phyloP scores from a whole-genome alignment of 2,113 vertebrate genomes.

The Triplophysa siluroides region DNA sequence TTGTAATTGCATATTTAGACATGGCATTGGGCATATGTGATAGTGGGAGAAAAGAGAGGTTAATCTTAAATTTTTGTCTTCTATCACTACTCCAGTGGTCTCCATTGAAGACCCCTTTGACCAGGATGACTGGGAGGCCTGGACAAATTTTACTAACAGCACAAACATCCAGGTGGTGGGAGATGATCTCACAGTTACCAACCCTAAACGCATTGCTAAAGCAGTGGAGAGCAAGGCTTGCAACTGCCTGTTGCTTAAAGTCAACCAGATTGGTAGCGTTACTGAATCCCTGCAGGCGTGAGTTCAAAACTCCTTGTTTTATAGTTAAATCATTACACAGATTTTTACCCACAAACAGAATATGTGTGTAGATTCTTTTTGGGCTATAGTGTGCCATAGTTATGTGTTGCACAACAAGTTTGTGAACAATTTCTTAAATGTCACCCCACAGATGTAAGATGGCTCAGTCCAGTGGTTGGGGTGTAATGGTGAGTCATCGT shows the following conservation, averaged over 20 bases:
- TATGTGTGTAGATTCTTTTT: no score
- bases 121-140: constrained; percentile 95
- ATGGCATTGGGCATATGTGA: no score
- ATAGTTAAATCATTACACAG: neutral
- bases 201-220: constrained; percentile 89
- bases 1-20: neutral
- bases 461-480: constrained; percentile 92
- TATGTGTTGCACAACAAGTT: no score
- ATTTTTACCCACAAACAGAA: neutral
- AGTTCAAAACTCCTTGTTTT: constrained; percentile 61
- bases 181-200: constrained; percentile 94
- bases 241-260: constrained; percentile 97
- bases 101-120: constrained; percentile 98
- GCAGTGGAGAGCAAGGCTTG: constrained; percentile 87
- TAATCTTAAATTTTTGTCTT: neutral
- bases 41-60: no score
- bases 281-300: constrained; percentile 93
- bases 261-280: constrained; percentile 96
- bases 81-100: constrained; percentile 76
- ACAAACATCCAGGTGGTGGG: constrained; percentile 91
- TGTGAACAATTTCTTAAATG: neutral
- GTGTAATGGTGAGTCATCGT: constrained; percentile 96
- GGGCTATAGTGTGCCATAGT: no score
- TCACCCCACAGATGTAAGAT: constrained; percentile 83
- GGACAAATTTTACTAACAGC: constrained; percentile 85